A percentile compares a stretch with the other conserved stretches of the same genome.
These are phyloP conservation scores for Trachelus iudaicus DNA, from an alignment of 2,888 invertebrate genomes.

Conservation along the genomic window DNA sequence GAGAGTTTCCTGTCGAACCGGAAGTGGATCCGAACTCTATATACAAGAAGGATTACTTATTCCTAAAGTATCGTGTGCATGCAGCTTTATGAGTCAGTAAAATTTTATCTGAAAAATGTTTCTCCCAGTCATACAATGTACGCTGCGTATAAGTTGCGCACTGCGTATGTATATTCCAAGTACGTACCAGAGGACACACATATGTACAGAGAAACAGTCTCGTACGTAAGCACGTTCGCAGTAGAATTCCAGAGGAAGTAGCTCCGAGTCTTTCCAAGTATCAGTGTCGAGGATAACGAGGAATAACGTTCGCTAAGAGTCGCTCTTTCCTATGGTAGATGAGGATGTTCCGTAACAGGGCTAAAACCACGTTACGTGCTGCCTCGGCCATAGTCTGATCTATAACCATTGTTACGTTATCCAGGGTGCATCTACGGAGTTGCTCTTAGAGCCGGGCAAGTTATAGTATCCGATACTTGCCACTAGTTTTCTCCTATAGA, in stretches of 20 bases:
- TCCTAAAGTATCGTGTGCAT: neutral
- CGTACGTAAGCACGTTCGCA: neutral
- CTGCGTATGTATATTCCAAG: neutral
- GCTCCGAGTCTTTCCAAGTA: neutral
- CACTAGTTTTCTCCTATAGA: neutral
- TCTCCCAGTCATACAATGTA: neutral
- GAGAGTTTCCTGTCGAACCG: neutral
- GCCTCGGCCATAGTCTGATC: neutral
- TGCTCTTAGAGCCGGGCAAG: slow-evolving; percentile 9
- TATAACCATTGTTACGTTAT: neutral
- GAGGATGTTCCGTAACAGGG: neutral
- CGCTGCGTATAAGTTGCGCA: neutral
- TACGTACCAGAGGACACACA: neutral
- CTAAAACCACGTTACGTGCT: neutral
- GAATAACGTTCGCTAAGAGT: neutral
- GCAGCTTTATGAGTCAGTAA: neutral
- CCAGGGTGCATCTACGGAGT: neutral
- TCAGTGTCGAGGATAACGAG: slow-evolving; percentile 6
- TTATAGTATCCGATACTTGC: slow-evolving; percentile 8
- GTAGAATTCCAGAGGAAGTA: neutral
- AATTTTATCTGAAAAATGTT: neutral
- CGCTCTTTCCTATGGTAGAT: neutral
- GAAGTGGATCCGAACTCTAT: neutral
- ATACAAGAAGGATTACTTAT: neutral
- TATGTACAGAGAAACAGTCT: neutral